Evolutionary conservation across 2,113 vertebrate species (phyloP), one percentile per base, ranked within the genome.

Genomic region (Pagrus major): DNA sequence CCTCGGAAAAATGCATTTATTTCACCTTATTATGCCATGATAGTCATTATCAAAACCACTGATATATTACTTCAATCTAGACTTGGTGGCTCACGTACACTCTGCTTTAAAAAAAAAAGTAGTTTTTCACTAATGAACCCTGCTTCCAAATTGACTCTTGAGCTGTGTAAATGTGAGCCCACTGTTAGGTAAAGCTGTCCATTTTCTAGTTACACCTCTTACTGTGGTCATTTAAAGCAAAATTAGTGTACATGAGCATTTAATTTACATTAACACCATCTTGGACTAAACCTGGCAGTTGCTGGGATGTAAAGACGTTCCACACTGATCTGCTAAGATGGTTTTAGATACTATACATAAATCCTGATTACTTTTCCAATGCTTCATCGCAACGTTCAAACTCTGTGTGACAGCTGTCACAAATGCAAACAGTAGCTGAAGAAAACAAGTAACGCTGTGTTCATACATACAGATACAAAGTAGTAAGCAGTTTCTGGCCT

Each of bases 41-140:
- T 21, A 46, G 46, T 81, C 18, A 51, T 29, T n/a, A 39, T 46
- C 11, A 51, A 51, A 77, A 64, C 44, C 9, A 39, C n/a, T 21
- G 3, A 39, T n/a, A 9, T 1, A 11, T 18, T 35, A 29, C 39
- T 37, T 78, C 39, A 4, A 58, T 35, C 31, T 58, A 14, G 44
- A 39, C 51, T 37, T 11, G 3, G 11, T 52, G 27, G 33, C 11
- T 47, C 5, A 41, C 14, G 5, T n/a, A 25, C 9, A 54, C 31
- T 60, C 49, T 10, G 6, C 33, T 55, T 51, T 18, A n/a, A n/a
- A n/a, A n/a, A 52, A 58, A 84, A 29, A 31, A 35, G 10, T 3
- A 2, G 9, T 3, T 2, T 27, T 66, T 59, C 11, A 64, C 1
- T 44, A 29, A 47, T 12, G 6, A 52, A 44, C 2, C 11, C 18